Evolutionary conservation across 2,113 vertebrate species (phyloP).

Genomic region (Glaucidium brasilianum): DNA sequence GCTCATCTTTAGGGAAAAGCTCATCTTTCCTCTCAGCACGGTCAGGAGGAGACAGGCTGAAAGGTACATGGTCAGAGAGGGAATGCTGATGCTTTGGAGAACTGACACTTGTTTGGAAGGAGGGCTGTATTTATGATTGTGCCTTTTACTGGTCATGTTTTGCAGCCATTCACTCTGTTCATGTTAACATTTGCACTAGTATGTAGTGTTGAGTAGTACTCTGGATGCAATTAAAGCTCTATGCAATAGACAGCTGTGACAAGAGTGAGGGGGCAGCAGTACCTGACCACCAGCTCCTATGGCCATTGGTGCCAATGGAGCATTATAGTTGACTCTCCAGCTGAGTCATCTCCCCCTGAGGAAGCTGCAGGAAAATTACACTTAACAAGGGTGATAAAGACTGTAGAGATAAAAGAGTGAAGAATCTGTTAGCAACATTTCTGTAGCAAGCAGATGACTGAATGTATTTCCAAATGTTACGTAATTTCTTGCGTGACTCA

Average conservation of each 20-base stretch:
- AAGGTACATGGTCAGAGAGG: not conserved
- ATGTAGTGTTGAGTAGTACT: not conserved
- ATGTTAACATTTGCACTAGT: not conserved
- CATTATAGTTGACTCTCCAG: not conserved
- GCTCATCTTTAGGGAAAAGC: not conserved
- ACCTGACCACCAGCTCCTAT: not conserved
- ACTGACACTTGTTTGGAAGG: not conserved
- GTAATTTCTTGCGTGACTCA: conserved; percentile 31
- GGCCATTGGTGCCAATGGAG: not conserved
- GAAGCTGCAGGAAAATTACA: conserved; percentile 39
- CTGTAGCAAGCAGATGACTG: conserved; percentile 45
- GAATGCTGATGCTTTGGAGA: not conserved
- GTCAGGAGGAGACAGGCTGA: not conserved
- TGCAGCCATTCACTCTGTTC: not conserved
- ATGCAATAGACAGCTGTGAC: not conserved
- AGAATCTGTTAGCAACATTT: conserved; percentile 16
- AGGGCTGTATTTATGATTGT: not conserved
- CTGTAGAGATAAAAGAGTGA: conserved; percentile 4
- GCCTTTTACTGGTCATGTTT: not conserved
- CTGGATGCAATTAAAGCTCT: not conserved
- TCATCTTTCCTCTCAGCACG: not conserved
- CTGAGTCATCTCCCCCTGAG: conserved; percentile 39
- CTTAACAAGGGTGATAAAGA: conserved; percentile 39
- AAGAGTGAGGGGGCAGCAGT: not conserved
- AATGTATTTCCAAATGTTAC: conserved; percentile 35